Percentiles rank a stretch among this genome's conserved stretches.
These are phyloP conservation scores for Syngnathus typhle DNA, from an alignment of 2,113 vertebrate species.

Conservation along the genomic window DNA sequence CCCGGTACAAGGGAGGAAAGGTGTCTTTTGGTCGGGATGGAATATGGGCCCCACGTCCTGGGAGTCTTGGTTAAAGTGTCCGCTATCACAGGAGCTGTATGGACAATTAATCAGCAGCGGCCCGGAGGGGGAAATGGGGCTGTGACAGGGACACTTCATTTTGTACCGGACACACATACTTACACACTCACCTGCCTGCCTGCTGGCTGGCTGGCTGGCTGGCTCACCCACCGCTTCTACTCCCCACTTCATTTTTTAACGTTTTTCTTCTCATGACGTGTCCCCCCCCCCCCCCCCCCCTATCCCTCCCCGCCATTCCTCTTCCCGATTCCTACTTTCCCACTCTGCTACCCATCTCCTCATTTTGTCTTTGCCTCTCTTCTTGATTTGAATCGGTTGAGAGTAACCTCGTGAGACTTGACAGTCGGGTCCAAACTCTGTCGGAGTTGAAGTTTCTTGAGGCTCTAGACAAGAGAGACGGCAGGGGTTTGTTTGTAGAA, in stretches of 20 bases:
- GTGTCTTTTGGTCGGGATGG: conserved; percentile 49
- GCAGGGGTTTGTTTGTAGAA: conserved; percentile 1
- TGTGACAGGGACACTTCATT: conserved; percentile 70
- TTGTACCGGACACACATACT: conserved; percentile 49
- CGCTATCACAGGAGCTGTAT: conserved; percentile 65
- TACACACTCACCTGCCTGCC: conserved; percentile 37
- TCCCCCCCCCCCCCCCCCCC: neutral
- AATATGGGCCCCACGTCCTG: conserved; percentile 59
- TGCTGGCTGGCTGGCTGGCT: conserved; percentile 45
- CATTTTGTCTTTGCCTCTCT: neutral
- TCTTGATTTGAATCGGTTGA: conserved; percentile 28
- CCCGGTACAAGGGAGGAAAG: conserved; percentile 20
- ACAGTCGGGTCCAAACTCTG: conserved; percentile 36
- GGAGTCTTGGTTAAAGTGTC: conserved; percentile 68
- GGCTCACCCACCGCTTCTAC: conserved; percentile 33
- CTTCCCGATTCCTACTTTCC: neutral
- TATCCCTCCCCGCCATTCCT: neutral
- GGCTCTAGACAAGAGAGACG: conserved; percentile 16
- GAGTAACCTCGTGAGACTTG: conserved; percentile 32
- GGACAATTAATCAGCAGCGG: conserved; percentile 71
- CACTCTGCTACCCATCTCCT: neutral
- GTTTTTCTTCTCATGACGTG: conserved; percentile 11
- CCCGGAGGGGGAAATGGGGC: conserved; percentile 57
- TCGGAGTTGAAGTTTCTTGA: conserved; percentile 18
- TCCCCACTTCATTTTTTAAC: conserved; percentile 26